Conservation (phyloP, 2,888 invertebrate species). For the Caenorhabditis imperialis region DNA sequence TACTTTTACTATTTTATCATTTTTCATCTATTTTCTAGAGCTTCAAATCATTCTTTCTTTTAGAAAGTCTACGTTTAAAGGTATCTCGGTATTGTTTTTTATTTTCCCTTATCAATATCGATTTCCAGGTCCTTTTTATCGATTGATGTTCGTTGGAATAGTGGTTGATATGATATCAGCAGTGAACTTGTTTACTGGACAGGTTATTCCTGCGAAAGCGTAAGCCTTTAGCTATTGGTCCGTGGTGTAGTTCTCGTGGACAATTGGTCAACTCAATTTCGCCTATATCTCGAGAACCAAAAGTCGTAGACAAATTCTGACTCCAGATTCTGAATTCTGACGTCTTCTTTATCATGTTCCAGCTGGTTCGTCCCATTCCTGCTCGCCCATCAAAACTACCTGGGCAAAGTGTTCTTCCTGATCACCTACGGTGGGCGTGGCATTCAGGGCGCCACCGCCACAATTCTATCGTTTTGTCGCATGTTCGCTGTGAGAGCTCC, state of each 20-base stretch:
- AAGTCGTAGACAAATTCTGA: no score
- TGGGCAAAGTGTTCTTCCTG: slow-evolving; percentile 22
- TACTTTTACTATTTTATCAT: slow-evolving; percentile 10
- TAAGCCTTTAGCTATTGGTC: neutral
- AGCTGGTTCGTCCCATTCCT: slow-evolving; percentile 29
- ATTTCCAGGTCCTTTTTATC: slow-evolving; percentile 42
- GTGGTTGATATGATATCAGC: slow-evolving; percentile 33
- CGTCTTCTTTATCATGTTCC: neutral
- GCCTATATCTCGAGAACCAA: no score
- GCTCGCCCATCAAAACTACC: slow-evolving; percentile 14
- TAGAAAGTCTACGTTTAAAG: slow-evolving; percentile 36
- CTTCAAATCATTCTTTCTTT: slow-evolving; percentile 26
- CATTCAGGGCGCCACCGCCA: slow-evolving; percentile 39
- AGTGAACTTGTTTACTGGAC: slow-evolving; percentile 32
- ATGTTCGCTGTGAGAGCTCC: slow-evolving; percentile 43
- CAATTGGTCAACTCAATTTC: no score
- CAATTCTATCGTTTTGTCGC: slow-evolving; percentile 38
- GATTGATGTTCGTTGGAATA: slow-evolving; percentile 40
- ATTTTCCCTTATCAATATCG: no score
- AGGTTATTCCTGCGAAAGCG: slow-evolving; percentile 36
- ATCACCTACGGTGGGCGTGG: slow-evolving; percentile 30
- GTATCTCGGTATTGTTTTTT: no score
- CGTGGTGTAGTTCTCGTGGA: no score
- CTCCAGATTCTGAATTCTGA: no score
- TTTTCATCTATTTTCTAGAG: slow-evolving; percentile 23